These are phyloP conservation scores for Miichthys miiuy DNA, from an alignment of 2,797 vertebrate species.

Conservation along the genomic window DNA sequence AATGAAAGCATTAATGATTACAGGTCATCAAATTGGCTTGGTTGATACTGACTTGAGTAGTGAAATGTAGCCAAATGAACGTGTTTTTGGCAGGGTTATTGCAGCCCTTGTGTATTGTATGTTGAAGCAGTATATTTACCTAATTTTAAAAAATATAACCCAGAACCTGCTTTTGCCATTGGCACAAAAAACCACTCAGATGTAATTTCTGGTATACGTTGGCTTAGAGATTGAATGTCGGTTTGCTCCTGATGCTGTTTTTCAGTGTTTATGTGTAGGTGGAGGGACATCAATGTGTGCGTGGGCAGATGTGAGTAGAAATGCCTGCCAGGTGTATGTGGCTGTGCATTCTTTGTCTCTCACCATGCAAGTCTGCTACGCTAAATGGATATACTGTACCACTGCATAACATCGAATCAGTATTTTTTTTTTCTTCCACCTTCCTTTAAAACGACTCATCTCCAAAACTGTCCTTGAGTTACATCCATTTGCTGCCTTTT, in stretches of 20 bases:
- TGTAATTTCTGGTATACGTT: slow-evolving; percentile 38
- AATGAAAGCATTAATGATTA: slow-evolving; percentile 22
- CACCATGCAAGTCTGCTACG: slow-evolving; percentile 51
- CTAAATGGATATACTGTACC: slow-evolving; percentile 51
- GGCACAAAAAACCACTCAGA: slow-evolving; percentile 23
- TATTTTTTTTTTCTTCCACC: slow-evolving; percentile 26
- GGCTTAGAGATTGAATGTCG: slow-evolving; percentile 23
- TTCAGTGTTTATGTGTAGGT: slow-evolving; percentile 75
- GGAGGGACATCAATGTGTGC: slow-evolving; percentile 72
- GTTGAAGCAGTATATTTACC: neutral
- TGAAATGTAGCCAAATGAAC: neutral
- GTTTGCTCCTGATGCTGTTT: slow-evolving; percentile 60
- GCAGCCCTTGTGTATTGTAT: neutral
- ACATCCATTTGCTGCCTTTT: slow-evolving; percentile 41
- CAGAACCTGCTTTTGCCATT: slow-evolving; percentile 10
- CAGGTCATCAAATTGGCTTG: neutral
- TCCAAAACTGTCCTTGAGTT: slow-evolving; percentile 27
- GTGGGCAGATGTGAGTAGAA: slow-evolving; percentile 79
- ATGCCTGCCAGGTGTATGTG: slow-evolving; percentile 79
- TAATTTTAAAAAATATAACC: slow-evolving; percentile 23
- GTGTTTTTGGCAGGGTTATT: neutral
- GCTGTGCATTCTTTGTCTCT: slow-evolving; percentile 71
- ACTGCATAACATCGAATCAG: slow-evolving; percentile 13
- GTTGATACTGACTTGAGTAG: neutral
- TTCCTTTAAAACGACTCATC: slow-evolving; percentile 30